Evolutionary conservation across 1,140 invertebrate species (phyloP).

Genomic region (Halesus radiatus): DNA sequence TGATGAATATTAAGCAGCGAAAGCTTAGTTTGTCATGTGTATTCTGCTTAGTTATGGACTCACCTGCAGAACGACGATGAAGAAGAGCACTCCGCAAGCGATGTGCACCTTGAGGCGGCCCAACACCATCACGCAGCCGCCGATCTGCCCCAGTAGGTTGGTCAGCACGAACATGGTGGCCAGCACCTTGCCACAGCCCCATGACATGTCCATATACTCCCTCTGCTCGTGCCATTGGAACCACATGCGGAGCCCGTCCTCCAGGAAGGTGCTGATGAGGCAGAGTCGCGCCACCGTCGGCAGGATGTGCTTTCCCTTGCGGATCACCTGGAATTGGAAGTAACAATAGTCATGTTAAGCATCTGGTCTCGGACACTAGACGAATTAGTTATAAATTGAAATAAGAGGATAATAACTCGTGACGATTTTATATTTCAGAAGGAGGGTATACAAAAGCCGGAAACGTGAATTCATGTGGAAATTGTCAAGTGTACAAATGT

Average conservation of each 20-base stretch:
- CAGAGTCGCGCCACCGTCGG: slow-evolving; percentile 96
- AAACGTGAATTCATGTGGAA: too few species aligned
- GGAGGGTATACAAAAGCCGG: too few species aligned
- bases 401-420: too few species aligned
- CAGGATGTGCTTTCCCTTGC: slow-evolving; percentile 93
- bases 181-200: slow-evolving; percentile 96
- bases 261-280: slow-evolving; percentile 98
- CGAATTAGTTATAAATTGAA: too few species aligned
- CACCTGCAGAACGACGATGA: slow-evolving; percentile 96
- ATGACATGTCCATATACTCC: slow-evolving; percentile 98
- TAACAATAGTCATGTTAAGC: too few species aligned
- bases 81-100: slow-evolving; percentile 95
- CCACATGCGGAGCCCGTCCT: slow-evolving; percentile 99
- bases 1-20: too few species aligned
- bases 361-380: too few species aligned
- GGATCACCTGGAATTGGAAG: slow-evolving; percentile 80
- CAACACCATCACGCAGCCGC: slow-evolving; percentile 96
- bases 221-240: slow-evolving; percentile 98
- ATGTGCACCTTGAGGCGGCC: slow-evolving; percentile 92
- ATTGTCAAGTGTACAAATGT: too few species aligned
- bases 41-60: too few species aligned
- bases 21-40: too few species aligned
- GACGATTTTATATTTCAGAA: too few species aligned
- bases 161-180: slow-evolving; percentile 87
- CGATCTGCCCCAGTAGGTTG: slow-evolving; percentile 96